Base-by-base conservation (phyloP, 2,888 invertebrate species). In the Argyresthia goedartella region DNA sequence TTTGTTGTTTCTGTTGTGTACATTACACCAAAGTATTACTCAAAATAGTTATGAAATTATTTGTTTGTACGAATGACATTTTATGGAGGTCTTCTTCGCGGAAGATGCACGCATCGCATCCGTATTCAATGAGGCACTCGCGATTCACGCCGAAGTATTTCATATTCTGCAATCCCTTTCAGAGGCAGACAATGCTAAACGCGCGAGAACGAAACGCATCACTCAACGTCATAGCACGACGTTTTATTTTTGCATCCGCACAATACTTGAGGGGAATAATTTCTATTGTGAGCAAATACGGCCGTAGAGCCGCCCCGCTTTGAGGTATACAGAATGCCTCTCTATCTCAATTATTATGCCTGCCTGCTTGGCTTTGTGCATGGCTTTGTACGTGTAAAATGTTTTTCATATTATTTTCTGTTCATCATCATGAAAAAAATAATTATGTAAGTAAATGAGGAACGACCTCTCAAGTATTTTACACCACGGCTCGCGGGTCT, bases 151-250 rank as follows among this genome's bases (percentile, higher is more conserved):
- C 69, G 78, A 76, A 81, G 76, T 77, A 81, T 81, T 82, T 80
- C 80, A 81, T 81, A 81, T 77, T 76, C 73, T 73, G 76, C 78
- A 76, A 77, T 77, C 79, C 79, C 82, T 85, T 84, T 85, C 74
- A 76, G 67, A 53, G 54, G 60, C 81, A 78, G 76, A 86, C 85
- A 85, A 85, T 81, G 72, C 67, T 66, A 61, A 59, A 71, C 70
- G 71, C 69, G 67, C 62, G 65, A 25, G 25, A 25, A 25, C 25
- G 25, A 25, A 25, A 76, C 78, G 81, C 81, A 86, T 85, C 84
- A 82, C 78, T 85, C 85, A 82, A 82, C 73, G 84, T 84, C 85
- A 80, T 71, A 60, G 65, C 64, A 70, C 65, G 76, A 76, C 74
- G 69, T 69, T 69, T 49, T 76, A 80, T 81, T 84, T 82, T 81